Evolutionary conservation across 2,797 vertebrate genomes (phyloP), one percentile per base, ranked within the genome.

Genomic region (Halcyon smyrnensis): DNA sequence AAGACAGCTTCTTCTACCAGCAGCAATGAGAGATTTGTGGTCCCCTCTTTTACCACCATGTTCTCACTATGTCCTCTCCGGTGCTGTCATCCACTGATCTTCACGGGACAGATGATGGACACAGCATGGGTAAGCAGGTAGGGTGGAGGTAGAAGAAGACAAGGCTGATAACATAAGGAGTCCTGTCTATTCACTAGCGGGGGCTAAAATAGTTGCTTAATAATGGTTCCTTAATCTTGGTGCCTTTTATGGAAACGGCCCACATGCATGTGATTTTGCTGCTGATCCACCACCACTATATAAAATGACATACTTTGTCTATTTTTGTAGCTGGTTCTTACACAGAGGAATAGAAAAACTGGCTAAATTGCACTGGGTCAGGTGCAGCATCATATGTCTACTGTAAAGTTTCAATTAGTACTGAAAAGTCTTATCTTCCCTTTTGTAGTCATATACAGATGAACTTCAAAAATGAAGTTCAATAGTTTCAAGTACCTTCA

Each of bases 171-270:
- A 56, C 25, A 36, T 5, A 39, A 73, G 14, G 28, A 91, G 10
- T 54, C 21, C 30, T 48, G 8, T 36, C 34, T 65, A 25, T 34
- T 70, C 46, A 77, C 36, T 77, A 70, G 39, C 19, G 12, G 13
- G 13, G 32, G 51, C 28, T 88, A 36, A 80, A 88, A 75, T 12
- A 67, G 57, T 48, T 88, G 11, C 43, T 86, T 78, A 54, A 51
- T 65, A 67, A 32, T 20, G 9, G 27, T 54, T 90, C 60, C 17
- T 23, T 74, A 68, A 73, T 82, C 63, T 69, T 70, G 24, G 18
- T 77, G 13, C 23, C 87, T 23, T 78, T 95, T 87, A 87, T 70
- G 28, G 68, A 89, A 91, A 80, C 64, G 43, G 21, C 54, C 75
- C 39, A 86, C 60, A 51, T 5, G 19, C 62, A 70, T 59, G 60